These are phyloP conservation scores for Hanleya hanleyi DNA, from an alignment of 2,888 invertebrate species.

Conservation along the genomic window DNA sequence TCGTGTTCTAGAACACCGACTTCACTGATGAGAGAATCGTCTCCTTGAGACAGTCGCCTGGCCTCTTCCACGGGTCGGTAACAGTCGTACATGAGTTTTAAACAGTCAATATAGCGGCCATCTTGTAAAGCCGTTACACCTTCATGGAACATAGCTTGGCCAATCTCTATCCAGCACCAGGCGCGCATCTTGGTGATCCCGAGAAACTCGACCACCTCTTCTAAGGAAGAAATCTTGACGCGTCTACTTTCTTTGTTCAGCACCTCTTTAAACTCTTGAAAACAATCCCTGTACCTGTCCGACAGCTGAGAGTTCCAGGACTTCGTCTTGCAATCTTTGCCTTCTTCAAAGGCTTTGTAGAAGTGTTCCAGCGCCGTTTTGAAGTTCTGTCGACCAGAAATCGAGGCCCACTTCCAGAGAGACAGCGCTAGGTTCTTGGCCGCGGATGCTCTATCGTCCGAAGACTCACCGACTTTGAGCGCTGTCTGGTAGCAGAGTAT, in stretches of 20 bases:
- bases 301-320: conserved; percentile 17
- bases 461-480: too few relatives aligned
- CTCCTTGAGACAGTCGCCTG: conserved; percentile 10
- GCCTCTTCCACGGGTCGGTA: conserved; percentile 39
- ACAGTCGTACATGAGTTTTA: conserved; percentile 37
- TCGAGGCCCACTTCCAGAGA: conserved; percentile 20
- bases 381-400: background rate
- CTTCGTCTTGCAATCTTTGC: background rate
- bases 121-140: conserved; percentile 20
- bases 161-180: conserved; percentile 12
- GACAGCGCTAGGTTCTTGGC: conserved; percentile 27
- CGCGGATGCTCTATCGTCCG: conserved; percentile 24
- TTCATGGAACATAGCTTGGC: conserved; percentile 21
- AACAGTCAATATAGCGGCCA: conserved; percentile 27
- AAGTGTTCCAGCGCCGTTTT: conserved; percentile 30
- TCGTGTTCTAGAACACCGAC: conserved; percentile 35
- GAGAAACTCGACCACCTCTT: background rate
- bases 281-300: conserved; percentile 14
- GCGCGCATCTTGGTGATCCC: conserved; percentile 9
- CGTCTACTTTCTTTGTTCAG: background rate
- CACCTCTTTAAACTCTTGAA: conserved; percentile 1
- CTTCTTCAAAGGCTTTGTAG: conserved; percentile 10
- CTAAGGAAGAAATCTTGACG: background rate
- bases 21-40: conserved; percentile 17
- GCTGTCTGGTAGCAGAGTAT: too few relatives aligned